Evolutionary conservation across 2,888 invertebrate species (phyloP).

Genomic region (Luffia ferchaultella): DNA sequence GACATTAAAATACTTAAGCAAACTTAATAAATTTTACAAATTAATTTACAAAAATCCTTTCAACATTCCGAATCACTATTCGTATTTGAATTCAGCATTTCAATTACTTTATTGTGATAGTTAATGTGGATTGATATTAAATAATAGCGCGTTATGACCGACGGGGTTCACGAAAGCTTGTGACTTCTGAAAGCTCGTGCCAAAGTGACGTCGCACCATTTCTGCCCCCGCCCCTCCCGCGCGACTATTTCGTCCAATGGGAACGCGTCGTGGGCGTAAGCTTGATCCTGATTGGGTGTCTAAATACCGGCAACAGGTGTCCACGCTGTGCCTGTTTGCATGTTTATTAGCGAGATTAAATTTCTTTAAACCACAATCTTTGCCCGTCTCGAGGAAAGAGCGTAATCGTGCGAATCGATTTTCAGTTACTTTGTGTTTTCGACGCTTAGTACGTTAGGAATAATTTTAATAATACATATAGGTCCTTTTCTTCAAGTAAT

Average conservation of each 20-base stretch:
- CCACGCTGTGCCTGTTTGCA: conserved; percentile 56
- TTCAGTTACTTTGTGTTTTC: neutral
- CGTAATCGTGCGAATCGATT: conserved; percentile 32
- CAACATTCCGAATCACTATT: conserved; percentile 14
- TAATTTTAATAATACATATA: too few species aligned
- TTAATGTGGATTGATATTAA: too few species aligned
- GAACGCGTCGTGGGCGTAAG: conserved; percentile 50
- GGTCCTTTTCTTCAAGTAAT: too few species aligned
- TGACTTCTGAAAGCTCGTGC: conserved; percentile 19
- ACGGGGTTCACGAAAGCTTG: conserved; percentile 41
- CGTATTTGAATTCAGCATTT: conserved; percentile 13
- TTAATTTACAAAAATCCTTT: conserved; percentile 14
- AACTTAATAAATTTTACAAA: conserved; percentile 7
- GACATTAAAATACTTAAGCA: too few species aligned
- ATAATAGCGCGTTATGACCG: neutral
- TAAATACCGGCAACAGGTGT: conserved; percentile 64
- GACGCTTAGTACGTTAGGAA: neutral
- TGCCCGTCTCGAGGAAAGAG: conserved; percentile 29
- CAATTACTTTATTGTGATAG: too few species aligned
- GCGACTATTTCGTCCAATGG: conserved; percentile 37
- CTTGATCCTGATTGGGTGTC: conserved; percentile 45
- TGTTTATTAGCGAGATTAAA: conserved; percentile 63
- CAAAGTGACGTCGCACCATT: conserved; percentile 31
- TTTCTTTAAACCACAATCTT: conserved; percentile 49
- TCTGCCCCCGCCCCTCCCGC: conserved; percentile 35